phyloP scores from a whole-genome alignment of 1,140 invertebrate genomes.

The Leptinotarsa undecemlineata region DNA sequence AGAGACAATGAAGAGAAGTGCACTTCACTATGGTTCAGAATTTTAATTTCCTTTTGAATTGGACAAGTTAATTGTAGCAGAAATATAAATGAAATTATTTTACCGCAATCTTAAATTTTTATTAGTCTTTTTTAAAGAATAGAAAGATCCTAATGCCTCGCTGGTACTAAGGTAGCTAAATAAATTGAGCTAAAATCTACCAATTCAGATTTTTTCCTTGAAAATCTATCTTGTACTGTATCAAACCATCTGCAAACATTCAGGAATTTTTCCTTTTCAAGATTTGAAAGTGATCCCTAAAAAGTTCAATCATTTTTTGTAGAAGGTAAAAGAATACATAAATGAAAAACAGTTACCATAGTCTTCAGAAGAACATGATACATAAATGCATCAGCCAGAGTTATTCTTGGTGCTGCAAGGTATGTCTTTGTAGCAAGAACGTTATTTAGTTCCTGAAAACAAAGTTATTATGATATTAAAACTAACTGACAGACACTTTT shows the following conservation, averaged over 20 bases:
- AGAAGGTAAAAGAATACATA: neutral
- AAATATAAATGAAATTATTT: neutral
- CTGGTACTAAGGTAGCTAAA: slow-evolving; percentile 56
- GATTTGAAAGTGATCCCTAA: slow-evolving; percentile 58
- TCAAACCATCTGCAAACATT: slow-evolving; percentile 71
- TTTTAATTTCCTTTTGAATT: too few species aligned
- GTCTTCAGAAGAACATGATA: slow-evolving; percentile 62
- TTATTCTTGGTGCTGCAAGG: slow-evolving; percentile 61
- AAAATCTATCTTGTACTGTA: slow-evolving; percentile 63
- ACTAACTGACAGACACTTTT: too few species aligned
- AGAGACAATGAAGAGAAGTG: too few species aligned
- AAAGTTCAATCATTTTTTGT: slow-evolving; percentile 35
- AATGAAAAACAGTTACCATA: slow-evolving; percentile 55
- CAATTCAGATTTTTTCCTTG: slow-evolving; percentile 61
- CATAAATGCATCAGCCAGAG: slow-evolving; percentile 63
- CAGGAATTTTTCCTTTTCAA: slow-evolving; percentile 65
- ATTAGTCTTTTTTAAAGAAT: slow-evolving; percentile 16
- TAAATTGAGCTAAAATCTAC: slow-evolving; percentile 64
- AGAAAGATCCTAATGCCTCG: slow-evolving; percentile 49
- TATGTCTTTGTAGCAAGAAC: slow-evolving; percentile 60
- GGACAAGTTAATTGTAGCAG: too few species aligned
- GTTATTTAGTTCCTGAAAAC: slow-evolving; percentile 59
- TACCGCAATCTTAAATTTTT: neutral
- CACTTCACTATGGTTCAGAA: too few species aligned
- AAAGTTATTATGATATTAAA: too few species aligned